Percentiles rank a stretch among this genome's conserved stretches.
phyloP scores from a whole-genome alignment of 2,888 invertebrate genomes.

The Phalangium opilio region DNA sequence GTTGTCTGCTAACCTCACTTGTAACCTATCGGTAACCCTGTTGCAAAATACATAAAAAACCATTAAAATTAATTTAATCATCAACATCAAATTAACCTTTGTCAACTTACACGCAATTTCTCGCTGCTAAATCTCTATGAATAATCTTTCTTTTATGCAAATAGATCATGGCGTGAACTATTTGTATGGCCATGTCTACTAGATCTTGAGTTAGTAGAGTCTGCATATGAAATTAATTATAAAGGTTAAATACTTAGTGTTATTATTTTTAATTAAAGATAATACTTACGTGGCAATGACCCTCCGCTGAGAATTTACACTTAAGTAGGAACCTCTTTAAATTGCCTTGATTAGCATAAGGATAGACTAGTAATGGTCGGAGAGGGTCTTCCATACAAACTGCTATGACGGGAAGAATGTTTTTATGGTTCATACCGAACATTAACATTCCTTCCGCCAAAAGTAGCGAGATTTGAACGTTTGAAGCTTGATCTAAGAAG shows the following conservation, averaged over 20 bases:
- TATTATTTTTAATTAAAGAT: no score
- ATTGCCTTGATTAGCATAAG: conserved; percentile 60
- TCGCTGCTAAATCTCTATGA: conserved; percentile 83
- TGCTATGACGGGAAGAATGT: conserved; percentile 65
- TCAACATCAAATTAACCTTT: background rate
- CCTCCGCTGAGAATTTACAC: conserved; percentile 17
- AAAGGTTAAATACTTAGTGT: conserved; percentile 2
- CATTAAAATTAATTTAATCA: background rate
- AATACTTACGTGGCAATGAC: conserved; percentile 14
- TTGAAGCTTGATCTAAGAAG: conserved; percentile 50
- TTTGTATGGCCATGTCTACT: conserved; percentile 89
- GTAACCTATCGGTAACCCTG: conserved; percentile 67
- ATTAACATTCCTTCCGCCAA: conserved; percentile 44
- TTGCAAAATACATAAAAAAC: conserved; percentile 17
- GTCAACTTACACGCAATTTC: conserved; percentile 82
- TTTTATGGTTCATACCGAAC: conserved; percentile 48
- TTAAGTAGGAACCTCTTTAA: conserved; percentile 41
- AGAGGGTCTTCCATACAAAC: conserved; percentile 80
- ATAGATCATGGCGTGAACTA: conserved; percentile 74
- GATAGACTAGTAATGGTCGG: conserved; percentile 54
- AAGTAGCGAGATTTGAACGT: conserved; percentile 32
- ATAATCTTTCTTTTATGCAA: conserved; percentile 79
- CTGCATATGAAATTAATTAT: conserved; percentile 19
- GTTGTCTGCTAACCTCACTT: conserved; percentile 81
- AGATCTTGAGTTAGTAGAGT: conserved; percentile 77